A percentile compares a stretch with the other conserved stretches of the same genome.
Conservation (phyloP, 2,797 vertebrate genomes). For the Phoeniculus purpureus region DNA sequence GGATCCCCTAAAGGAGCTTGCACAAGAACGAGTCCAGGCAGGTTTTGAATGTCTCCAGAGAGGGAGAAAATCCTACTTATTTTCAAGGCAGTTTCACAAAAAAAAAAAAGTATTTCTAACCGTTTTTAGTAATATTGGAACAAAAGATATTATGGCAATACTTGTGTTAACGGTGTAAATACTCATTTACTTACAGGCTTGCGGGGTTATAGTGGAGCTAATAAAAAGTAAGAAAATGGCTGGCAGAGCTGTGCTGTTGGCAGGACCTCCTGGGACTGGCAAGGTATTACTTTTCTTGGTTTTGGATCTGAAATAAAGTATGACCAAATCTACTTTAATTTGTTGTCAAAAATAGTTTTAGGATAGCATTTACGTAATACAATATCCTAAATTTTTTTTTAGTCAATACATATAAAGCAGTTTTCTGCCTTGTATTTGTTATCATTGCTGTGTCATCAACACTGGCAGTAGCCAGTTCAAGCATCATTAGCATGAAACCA, state of each 20-base stretch:
- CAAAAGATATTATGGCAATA: not conserved
- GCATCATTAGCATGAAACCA: not conserved
- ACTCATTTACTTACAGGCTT: conserved; percentile 81
- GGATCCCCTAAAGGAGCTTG: too few species aligned
- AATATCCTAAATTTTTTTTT: fast-evolving
- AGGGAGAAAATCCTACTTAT: not conserved
- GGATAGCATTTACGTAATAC: not conserved
- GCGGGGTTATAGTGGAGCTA: conserved; percentile 95
- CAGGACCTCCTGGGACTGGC: conserved; percentile 97
- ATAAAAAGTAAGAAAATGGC: conserved; percentile 99
- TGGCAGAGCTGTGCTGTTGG: conserved; percentile 93
- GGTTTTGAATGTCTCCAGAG: too few species aligned
- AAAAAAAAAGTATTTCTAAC: not conserved
- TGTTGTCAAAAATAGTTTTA: not conserved
- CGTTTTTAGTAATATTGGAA: not conserved
- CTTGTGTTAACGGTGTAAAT: not conserved
- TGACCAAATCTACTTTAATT: not conserved
- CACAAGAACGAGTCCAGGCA: too few species aligned
- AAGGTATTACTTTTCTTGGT: conserved; percentile 82
- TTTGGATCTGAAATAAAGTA: not conserved
- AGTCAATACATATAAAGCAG: not conserved
- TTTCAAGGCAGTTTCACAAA: not conserved
- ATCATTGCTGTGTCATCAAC: not conserved
- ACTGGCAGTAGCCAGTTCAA: not conserved
- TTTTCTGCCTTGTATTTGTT: not conserved